These are phyloP conservation scores for Capra hircus DNA, from an alignment of 2,113 vertebrate species.

Conservation along the genomic window DNA sequence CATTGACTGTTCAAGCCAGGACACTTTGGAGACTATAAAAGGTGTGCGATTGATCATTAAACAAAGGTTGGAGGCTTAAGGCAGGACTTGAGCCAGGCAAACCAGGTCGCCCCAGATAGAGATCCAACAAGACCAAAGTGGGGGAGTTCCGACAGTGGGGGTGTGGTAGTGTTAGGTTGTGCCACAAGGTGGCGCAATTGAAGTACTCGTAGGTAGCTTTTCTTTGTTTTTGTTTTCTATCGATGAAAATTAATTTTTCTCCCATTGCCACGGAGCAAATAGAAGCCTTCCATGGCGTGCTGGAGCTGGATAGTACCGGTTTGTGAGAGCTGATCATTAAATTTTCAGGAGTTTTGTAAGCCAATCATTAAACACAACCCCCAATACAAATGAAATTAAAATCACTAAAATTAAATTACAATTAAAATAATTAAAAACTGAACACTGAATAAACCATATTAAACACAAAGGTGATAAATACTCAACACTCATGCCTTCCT, in stretches of 20 bases:
- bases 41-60: not conserved
- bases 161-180: constrained; percentile 51
- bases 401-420: not conserved
- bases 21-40: not conserved
- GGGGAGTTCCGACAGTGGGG: constrained; percentile 22
- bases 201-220: constrained; percentile 61
- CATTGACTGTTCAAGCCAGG: not conserved
- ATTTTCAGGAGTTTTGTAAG: constrained; percentile 21
- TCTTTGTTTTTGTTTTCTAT: constrained; percentile 65
- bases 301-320: not conserved
- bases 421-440: constrained; percentile 22
- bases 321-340: not conserved
- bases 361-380: not conserved
- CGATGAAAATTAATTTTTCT: constrained; percentile 47
- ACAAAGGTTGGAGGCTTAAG: not conserved
- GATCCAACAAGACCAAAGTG: not conserved
- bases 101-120: not conserved
- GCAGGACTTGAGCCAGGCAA: not conserved
- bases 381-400: constrained; percentile 39
- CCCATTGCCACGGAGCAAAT: not conserved
- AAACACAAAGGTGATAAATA: not conserved
- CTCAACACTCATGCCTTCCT: not conserved
- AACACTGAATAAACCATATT: not conserved
- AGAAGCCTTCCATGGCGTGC: not conserved
- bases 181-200: constrained; percentile 74